phyloP scores from a whole-genome alignment of 2,113 vertebrate species.

The Epinephelus lanceolatus region DNA sequence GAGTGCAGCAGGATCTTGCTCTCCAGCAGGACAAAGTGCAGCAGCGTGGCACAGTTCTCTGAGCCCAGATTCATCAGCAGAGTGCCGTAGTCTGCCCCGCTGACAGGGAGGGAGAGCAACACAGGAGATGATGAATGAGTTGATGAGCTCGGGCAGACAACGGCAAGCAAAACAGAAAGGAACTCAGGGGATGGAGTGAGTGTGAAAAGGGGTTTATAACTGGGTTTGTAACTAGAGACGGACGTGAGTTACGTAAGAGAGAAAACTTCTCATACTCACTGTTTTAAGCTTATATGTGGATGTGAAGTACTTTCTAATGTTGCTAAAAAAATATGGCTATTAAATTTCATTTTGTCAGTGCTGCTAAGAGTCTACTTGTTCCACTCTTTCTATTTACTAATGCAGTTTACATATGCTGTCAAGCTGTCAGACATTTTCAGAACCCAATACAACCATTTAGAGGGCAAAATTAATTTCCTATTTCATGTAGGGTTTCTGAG shows the following conservation, averaged over 20 bases:
- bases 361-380: neutral
- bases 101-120: slow-evolving; percentile 67
- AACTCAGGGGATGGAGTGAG: neutral
- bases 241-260: neutral
- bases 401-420: neutral
- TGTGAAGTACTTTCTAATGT: neutral
- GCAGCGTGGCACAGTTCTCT: slow-evolving; percentile 94
- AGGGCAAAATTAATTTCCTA: neutral
- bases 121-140: neutral
- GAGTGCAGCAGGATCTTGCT: slow-evolving; percentile 98
- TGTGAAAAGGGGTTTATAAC: neutral
- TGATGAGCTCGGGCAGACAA: neutral
- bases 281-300: neutral
- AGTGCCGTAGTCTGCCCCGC: slow-evolving; percentile 95
- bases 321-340: neutral
- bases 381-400: neutral
- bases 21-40: slow-evolving; percentile 94
- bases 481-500: neutral
- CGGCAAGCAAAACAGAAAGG: slow-evolving; percentile 2
- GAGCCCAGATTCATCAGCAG: slow-evolving; percentile 95
- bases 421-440: neutral
- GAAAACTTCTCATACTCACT: neutral
- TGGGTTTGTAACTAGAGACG: slow-evolving; percentile 8
- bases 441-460: neutral
- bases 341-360: neutral